Base-by-base conservation (phyloP, 2,113 vertebrate genomes). In the Carettochelys insculpta region DNA sequence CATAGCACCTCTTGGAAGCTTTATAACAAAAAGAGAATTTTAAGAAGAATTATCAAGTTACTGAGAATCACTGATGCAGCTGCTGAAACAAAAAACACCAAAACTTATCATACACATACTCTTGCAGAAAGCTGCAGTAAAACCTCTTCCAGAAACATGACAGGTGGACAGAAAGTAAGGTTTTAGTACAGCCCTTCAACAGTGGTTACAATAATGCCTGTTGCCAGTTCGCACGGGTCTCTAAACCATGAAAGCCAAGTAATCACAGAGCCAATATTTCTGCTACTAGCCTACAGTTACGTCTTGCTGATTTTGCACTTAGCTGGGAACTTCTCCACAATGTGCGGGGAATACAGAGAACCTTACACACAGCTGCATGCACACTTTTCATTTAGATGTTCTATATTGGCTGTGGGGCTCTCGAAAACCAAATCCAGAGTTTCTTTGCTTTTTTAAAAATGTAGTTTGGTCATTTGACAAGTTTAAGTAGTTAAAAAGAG, bases 91-190 rank as follows among this genome's bases (percentile, higher is more conserved):
- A 71, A 34, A n/a, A 51, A 1, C 0, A 1, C 16, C 17, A 16
- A 45, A 80, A 3, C 8, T 65, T 86, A 50, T 52, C 82, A 38
- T 0, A 1, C 0, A 0, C 17, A 31, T 0, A 0, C 2, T 83
- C 38, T 75, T 54, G 75, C 31, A 68, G 34, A 85, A 65, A 34
- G 8, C 14, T 0, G 12, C 3, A 93, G 5, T 43, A 87, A 54
- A 54, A 47, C 2, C 2, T 6, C 3, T 1, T 2, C 58, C 53
- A 47, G 1, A 8, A 77, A 79, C 41, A n/a, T 41, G 31, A 19
- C 11, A 83, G 45, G n/a, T 4, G 84, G 51, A 54, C 24, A 88
- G 31, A 7, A 22, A 51, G 9, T 0, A 2, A 3, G 45, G 31
- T 11, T 71, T 96, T 89, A 83, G 5, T 3, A 51, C 48, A 22